Percentiles rank a stretch among this genome's conserved stretches.
These are phyloP conservation scores for Dryocosmus kuriphilus DNA, from an alignment of 2,888 invertebrate genomes.

Conservation along the genomic window DNA sequence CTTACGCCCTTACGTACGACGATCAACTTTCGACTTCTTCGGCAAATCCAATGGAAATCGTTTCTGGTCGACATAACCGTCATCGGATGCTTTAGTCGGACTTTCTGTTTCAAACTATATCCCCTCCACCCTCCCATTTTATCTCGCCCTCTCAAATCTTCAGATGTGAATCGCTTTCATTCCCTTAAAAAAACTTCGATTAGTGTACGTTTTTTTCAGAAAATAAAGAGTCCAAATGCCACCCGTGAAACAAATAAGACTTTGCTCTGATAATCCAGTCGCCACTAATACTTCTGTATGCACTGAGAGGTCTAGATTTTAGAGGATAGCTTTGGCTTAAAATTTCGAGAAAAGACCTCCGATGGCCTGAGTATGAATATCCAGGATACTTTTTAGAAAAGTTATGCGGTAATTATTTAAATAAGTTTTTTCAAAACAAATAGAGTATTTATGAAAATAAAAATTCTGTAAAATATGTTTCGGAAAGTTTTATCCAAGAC, in stretches of 20 bases:
- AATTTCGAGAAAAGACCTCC: too few relatives aligned
- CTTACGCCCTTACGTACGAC: conserved; percentile 63
- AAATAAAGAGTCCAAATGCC: background rate
- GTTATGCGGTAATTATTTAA: too few relatives aligned
- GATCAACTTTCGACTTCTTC: conserved; percentile 73
- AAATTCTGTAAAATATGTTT: too few relatives aligned
- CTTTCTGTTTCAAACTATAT: background rate
- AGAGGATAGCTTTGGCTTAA: too few relatives aligned
- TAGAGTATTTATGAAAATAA: too few relatives aligned
- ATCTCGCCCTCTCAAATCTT: background rate
- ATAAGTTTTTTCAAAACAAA: too few relatives aligned
- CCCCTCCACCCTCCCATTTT: background rate
- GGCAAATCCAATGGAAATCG: conserved; percentile 73
- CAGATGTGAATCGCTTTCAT: background rate
- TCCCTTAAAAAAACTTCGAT: background rate
- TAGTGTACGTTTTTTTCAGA: background rate
- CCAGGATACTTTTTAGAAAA: too few relatives aligned
- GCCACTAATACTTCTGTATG: too few relatives aligned
- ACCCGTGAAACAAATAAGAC: background rate
- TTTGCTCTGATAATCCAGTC: too few relatives aligned
- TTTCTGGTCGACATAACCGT: conserved; percentile 49
- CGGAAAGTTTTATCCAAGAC: too few relatives aligned
- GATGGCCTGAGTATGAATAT: too few relatives aligned
- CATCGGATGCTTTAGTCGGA: background rate
- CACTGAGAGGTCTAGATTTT: too few relatives aligned